Conservation (phyloP, 2,888 invertebrate species). For the Pollenia griseotomentosa region DNA sequence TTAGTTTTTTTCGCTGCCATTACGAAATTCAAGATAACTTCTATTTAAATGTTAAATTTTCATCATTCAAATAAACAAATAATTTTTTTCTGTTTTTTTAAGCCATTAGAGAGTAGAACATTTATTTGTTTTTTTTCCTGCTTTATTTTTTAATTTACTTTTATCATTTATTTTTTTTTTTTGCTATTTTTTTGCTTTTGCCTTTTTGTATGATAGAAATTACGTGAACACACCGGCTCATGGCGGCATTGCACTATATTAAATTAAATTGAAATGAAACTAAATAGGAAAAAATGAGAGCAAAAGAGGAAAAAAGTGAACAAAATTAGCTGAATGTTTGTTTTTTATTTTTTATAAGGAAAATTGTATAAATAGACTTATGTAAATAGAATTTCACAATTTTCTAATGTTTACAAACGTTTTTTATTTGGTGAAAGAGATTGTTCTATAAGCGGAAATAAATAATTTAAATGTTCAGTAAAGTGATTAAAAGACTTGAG, state of each 20-base stretch:
- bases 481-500: not conserved
- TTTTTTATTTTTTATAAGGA: not conserved
- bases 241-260: constrained; percentile 67
- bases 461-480: constrained; percentile 30
- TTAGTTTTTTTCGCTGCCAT: constrained; percentile 6
- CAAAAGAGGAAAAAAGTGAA: constrained; percentile 21
- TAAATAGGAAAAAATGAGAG: constrained; percentile 7
- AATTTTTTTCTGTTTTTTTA: constrained; percentile 32
- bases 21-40: constrained; percentile 38
- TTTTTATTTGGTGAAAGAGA: constrained; percentile 19
- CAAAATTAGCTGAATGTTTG: constrained; percentile 46
- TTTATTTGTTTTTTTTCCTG: constrained; percentile 36
- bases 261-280: constrained; percentile 67
- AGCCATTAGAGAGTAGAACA: constrained; percentile 63
- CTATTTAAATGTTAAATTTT: constrained; percentile 38
- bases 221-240: constrained; percentile 61
- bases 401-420: constrained; percentile 56
- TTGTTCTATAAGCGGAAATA: constrained; percentile 36
- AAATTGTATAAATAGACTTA: constrained; percentile 27
- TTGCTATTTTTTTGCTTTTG: not conserved
- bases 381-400: constrained; percentile 62
- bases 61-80: constrained; percentile 51
- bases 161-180: not conserved
- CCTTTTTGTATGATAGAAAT: constrained; percentile 51
- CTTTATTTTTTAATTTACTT: constrained; percentile 12